These are phyloP conservation scores for Nemotelus nigrinus DNA, from an alignment of 2,888 invertebrate species.

Conservation along the genomic window DNA sequence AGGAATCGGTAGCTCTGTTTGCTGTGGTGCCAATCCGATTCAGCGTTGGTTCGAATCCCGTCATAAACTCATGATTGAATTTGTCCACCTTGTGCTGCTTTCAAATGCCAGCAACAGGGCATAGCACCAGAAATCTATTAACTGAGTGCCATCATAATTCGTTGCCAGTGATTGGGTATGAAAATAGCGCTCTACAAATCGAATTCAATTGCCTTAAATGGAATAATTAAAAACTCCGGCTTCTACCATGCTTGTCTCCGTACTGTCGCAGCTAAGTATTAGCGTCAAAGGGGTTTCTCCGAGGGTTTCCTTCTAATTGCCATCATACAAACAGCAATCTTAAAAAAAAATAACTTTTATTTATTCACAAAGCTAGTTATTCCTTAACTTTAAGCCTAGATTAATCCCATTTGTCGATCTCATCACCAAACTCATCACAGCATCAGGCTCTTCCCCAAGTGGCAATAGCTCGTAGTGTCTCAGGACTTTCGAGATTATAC, in stretches of 20 bases:
- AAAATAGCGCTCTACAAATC: no score
- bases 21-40: no score
- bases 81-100: no score
- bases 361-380: not conserved
- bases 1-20: no score
- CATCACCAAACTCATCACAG: slow-evolving; percentile 56
- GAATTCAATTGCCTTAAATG: no score
- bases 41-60: no score
- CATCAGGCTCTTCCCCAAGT: slow-evolving; percentile 56
- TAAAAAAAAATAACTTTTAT: not conserved
- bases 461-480: slow-evolving; percentile 58
- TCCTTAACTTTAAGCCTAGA: slow-evolving; percentile 54
- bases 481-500: slow-evolving; percentile 57
- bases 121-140: no score
- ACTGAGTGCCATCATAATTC: no score
- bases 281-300: not conserved
- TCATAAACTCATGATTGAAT: no score
- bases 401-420: slow-evolving; percentile 58
- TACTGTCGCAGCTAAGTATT: not conserved
- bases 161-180: no score
- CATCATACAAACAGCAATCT: not conserved
- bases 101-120: no score
- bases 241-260: not conserved
- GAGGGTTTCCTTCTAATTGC: not conserved
- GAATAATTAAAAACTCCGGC: no score